Conservation (phyloP, 2,888 invertebrate species). For the Acleris sparsana region DNA sequence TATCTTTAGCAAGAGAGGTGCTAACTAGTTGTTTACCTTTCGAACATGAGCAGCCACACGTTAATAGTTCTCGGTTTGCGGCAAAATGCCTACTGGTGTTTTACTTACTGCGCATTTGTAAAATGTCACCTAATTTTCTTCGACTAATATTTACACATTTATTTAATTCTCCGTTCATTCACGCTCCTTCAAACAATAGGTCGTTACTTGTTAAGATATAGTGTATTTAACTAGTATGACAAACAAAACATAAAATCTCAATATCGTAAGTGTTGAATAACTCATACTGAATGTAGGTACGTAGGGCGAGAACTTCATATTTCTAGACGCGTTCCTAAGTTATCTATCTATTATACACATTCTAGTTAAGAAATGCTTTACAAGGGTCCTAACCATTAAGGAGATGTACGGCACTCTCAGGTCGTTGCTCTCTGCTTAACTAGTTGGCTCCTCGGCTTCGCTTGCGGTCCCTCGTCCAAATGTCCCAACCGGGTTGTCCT, state of each 20-base stretch:
- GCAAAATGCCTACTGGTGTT: conserved; percentile 32
- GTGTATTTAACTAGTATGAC: neutral
- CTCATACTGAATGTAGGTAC: too few relatives aligned
- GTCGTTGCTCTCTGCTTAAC: conserved; percentile 27
- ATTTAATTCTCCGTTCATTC: neutral
- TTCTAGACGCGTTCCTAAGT: too few relatives aligned
- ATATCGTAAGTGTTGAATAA: too few relatives aligned
- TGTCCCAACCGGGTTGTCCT: conserved; percentile 47
- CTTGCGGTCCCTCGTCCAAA: conserved; percentile 47
- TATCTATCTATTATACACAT: neutral
- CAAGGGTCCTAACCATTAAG: neutral
- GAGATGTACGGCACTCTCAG: conserved; percentile 3
- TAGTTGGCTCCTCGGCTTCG: conserved; percentile 12
- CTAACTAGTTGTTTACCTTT: conserved; percentile 62
- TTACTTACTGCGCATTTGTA: conserved; percentile 16
- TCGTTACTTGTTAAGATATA: neutral
- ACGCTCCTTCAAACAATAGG: neutral
- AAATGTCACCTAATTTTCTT: conserved; percentile 14
- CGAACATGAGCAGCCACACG: conserved; percentile 49
- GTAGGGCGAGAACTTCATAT: too few relatives aligned
- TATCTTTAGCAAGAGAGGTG: conserved; percentile 56
- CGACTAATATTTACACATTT: neutral
- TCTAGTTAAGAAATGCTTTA: neutral
- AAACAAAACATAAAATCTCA: too few relatives aligned
- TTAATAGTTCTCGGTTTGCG: conserved; percentile 31